These are phyloP conservation scores for Drosophila ohnishii DNA, from an alignment of 1,140 invertebrate genomes.

Conservation along the genomic window DNA sequence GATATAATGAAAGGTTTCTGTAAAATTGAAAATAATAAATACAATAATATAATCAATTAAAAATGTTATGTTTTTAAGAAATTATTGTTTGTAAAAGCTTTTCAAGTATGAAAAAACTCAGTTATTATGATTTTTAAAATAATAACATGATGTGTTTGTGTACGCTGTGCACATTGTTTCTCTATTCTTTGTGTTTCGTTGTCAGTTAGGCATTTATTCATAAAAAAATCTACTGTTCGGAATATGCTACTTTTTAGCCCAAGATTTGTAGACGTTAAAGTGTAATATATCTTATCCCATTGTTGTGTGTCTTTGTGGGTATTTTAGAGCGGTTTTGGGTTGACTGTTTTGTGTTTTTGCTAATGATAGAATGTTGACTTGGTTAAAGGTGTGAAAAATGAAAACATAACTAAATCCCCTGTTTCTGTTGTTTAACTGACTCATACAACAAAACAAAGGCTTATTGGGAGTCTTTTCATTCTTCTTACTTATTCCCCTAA, in stretches of 20 bases:
- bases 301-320: neutral
- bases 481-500: too few relatives aligned
- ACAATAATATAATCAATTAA: too few relatives aligned
- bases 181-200: neutral
- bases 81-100: neutral
- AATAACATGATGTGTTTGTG: neutral
- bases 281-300: neutral
- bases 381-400: constrained; percentile 22
- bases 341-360: constrained; percentile 10
- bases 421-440: constrained; percentile 6
- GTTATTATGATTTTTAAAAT: neutral
- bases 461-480: neutral
- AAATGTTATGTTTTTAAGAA: neutral
- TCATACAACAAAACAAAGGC: neutral
- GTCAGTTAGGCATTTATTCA: neutral
- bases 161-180: too few relatives aligned
- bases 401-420: constrained; percentile 7
- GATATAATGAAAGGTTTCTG: too few relatives aligned
- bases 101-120: too few relatives aligned
- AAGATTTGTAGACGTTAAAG: neutral
- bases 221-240: neutral
- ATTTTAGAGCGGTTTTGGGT: constrained; percentile 1
- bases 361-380: constrained; percentile 8
- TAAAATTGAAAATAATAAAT: too few relatives aligned
- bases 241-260: neutral